phyloP scores from a whole-genome alignment of 2,797 vertebrate species.

The Cetoscarus ocellatus region DNA sequence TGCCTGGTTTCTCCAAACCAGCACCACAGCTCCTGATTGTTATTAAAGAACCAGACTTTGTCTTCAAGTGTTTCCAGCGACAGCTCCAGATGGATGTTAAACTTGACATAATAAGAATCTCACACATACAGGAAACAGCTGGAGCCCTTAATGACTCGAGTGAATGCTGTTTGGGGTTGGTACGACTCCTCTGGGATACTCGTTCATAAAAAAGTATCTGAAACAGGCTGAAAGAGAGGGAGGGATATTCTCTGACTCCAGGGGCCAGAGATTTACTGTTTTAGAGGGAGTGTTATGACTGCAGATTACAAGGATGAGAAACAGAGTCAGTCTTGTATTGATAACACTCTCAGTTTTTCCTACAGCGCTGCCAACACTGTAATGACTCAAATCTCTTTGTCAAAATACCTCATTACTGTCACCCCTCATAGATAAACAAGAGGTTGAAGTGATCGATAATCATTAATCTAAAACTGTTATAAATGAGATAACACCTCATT shows the following conservation, averaged over 20 bases:
- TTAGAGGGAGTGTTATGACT: not conserved
- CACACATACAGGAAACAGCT: constrained; percentile 4
- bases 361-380: not conserved
- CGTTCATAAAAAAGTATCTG: constrained; percentile 9
- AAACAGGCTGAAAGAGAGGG: constrained; percentile 9
- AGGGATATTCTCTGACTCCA: constrained; percentile 17
- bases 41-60: too few relatives aligned
- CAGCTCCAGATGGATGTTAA: not conserved
- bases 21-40: too few relatives aligned
- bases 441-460: too few relatives aligned
- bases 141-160: not conserved
- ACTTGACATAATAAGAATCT: not conserved
- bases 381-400: not conserved
- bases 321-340: too few relatives aligned
- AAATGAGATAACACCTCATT: too few relatives aligned
- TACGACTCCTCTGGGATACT: constrained; percentile 6
- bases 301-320: too few relatives aligned
- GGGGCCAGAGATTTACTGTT: constrained; percentile 18
- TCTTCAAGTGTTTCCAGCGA: not conserved
- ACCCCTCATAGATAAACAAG: too few relatives aligned
- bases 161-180: constrained; percentile 13
- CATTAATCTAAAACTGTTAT: too few relatives aligned
- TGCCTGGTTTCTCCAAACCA: too few relatives aligned
- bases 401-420: too few relatives aligned
- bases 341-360: too few relatives aligned